These are phyloP conservation scores for Proteles cristata DNA, from an alignment of 2,113 vertebrate genomes.

Conservation along the genomic window DNA sequence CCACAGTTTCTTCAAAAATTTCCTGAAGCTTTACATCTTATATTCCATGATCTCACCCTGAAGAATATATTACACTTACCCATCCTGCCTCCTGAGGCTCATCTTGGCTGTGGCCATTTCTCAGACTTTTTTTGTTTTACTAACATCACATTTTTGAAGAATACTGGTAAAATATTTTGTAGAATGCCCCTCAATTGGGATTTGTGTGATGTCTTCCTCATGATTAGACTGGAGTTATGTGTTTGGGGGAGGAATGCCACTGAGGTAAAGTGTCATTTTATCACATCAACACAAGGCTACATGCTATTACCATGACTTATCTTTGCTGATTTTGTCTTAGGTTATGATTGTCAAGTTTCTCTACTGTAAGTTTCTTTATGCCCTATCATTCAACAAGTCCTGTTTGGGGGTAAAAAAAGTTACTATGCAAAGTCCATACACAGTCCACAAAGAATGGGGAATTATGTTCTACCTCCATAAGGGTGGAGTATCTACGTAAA, in stretches of 20 bases:
- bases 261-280: background rate
- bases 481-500: background rate
- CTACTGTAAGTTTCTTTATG: no score
- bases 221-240: background rate
- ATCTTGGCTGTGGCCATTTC: background rate
- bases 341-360: background rate
- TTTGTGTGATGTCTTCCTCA: background rate
- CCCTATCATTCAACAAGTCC: background rate
- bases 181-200: background rate
- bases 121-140: background rate
- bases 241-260: background rate
- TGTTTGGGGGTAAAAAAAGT: background rate
- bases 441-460: background rate
- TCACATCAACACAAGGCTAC: background rate
- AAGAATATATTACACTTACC: background rate
- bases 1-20: background rate
- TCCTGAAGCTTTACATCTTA: background rate
- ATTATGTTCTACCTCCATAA: background rate
- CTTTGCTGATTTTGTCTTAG: background rate
- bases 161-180: background rate
- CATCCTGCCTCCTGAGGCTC: background rate
- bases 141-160: background rate
- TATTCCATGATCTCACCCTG: background rate
- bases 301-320: background rate
- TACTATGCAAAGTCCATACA: background rate